These are phyloP conservation scores for Platorchestia sp. DNA, from an alignment of 1,140 invertebrate species.

Conservation along the genomic window DNA sequence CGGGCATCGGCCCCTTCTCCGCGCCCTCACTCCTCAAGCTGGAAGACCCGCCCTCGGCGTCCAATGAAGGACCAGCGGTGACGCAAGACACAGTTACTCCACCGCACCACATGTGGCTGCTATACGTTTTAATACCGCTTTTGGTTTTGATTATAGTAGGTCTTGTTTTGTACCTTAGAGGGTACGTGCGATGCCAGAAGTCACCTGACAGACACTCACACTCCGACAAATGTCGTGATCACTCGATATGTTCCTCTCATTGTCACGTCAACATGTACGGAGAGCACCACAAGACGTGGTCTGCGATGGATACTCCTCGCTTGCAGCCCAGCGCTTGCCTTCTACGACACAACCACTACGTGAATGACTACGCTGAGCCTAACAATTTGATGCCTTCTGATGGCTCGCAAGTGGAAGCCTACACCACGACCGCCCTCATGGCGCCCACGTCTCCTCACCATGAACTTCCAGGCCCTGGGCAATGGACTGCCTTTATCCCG, in stretches of 20 bases:
- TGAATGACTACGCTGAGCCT: slow-evolving; percentile 65
- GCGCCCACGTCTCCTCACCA: slow-evolving; percentile 60
- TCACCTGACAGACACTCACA: slow-evolving; percentile 59
- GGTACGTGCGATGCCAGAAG: slow-evolving; percentile 56
- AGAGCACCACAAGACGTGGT: slow-evolving; percentile 63
- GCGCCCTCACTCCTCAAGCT: slow-evolving; percentile 59
- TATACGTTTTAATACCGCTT: slow-evolving; percentile 62
- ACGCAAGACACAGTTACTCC: slow-evolving; percentile 54
- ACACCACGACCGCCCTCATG: slow-evolving; percentile 64
- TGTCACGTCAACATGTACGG: slow-evolving; percentile 66
- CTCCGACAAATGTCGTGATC: slow-evolving; percentile 58
- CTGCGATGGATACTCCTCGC: slow-evolving; percentile 61
- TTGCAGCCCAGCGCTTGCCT: slow-evolving; percentile 61
- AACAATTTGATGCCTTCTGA: slow-evolving; percentile 58
- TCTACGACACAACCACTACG: slow-evolving; percentile 59
- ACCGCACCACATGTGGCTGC: slow-evolving; percentile 64
- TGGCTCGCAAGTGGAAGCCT: slow-evolving; percentile 57
- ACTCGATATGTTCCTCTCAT: slow-evolving; percentile 62
- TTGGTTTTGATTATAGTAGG: slow-evolving; percentile 61
- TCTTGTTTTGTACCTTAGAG: slow-evolving; percentile 59
- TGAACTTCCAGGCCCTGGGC: slow-evolving; percentile 54
- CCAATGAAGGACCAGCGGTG: slow-evolving; percentile 41
- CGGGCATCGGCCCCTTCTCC: slow-evolving; percentile 62
- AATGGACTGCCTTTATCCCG: slow-evolving; percentile 63
- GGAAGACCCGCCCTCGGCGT: slow-evolving; percentile 33